A percentile compares a stretch with the other conserved stretches of the same genome.
Evolutionary conservation across 2,797 vertebrate genomes (phyloP).

Genomic region (Xerus rutilus): DNA sequence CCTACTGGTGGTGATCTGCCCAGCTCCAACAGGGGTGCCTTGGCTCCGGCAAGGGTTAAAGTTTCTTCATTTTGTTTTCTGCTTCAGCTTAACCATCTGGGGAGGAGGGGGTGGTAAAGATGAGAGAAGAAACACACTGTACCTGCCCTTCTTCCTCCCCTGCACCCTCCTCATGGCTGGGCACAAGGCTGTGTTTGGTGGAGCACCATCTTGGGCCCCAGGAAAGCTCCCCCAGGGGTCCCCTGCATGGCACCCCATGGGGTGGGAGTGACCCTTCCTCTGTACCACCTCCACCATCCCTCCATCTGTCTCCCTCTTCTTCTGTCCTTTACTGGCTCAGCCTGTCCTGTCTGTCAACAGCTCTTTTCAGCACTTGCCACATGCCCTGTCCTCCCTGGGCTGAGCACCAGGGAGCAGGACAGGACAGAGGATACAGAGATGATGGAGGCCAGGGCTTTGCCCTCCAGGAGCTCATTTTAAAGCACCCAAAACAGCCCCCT

Average conservation of each 20-base stretch:
- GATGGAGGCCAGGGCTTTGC: not conserved
- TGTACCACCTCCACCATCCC: not conserved
- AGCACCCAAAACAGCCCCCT: not conserved
- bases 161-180: too few species aligned
- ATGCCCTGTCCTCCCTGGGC: not conserved
- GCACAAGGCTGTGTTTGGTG: not conserved
- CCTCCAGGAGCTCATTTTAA: not conserved
- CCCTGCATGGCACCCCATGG: not conserved
- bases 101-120: not conserved
- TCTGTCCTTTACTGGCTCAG: conserved; percentile 35
- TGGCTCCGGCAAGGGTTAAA: conserved; percentile 53
- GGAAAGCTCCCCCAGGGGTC: not conserved
- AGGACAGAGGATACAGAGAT: not conserved
- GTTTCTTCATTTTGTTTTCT: conserved; percentile 62
- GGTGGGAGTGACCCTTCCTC: not conserved
- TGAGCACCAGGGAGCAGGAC: not conserved
- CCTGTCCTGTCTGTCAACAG: not conserved
- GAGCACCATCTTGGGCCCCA: not conserved
- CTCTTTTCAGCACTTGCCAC: not conserved
- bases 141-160: not conserved
- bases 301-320: not conserved
- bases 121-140: conserved; percentile 17
- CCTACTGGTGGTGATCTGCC: conserved; percentile 11
- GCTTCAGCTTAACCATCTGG: conserved; percentile 54
- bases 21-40: not conserved